Base-by-base conservation (phyloP, 2,888 invertebrate genomes). In the Rapana venosa region DNA sequence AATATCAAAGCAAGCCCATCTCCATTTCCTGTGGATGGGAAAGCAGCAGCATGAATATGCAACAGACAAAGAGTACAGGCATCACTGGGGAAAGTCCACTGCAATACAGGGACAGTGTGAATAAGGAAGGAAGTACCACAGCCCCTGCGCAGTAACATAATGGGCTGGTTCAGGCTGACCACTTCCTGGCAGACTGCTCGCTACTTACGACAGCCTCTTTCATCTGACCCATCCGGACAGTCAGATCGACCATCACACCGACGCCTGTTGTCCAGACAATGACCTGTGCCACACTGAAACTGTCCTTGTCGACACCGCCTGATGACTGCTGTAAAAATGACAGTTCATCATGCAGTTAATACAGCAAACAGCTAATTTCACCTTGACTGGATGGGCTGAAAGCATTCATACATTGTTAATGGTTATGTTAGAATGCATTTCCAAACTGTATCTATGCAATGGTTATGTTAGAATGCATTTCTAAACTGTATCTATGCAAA, bases 211-310 rank as follows among this genome's bases (percentile, higher is more conserved):
- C 98, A 98, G 96, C 98, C 98, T 94, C 97, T 97, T 96, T 98
- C 98, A 96, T 98, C 98, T 93, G 98, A 98, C 94, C 97, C 97
- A 96, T 98, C 98, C 0, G 97, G 96, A 95, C 99, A 99, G 96
- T 99, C 99, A 87, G 97, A 97, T 93, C 98, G 97, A 84, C 97
- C 97, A 96, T 99, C 99, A 96, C 99, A 99, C 94, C 99, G 99
- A 97, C 98, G 99, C 91, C 98, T 98, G 95, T 97, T 98, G 0
- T 99, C 99, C 90, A 99, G 97, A 95, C 99, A 99, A 96, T 99
- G 95, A 70, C 97, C 96, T 8, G 85, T 85, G 22, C 97, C 97
- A 84, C 97, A 97, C 13, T 96, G 95, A 96, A 99, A 99, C 90
- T 97, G 97, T 96, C 97, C 99, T 96, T 99, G 98, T 91, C 85